Evolutionary conservation across 2,888 invertebrate genomes (phyloP).

Genomic region (Thereva nobilitata): DNA sequence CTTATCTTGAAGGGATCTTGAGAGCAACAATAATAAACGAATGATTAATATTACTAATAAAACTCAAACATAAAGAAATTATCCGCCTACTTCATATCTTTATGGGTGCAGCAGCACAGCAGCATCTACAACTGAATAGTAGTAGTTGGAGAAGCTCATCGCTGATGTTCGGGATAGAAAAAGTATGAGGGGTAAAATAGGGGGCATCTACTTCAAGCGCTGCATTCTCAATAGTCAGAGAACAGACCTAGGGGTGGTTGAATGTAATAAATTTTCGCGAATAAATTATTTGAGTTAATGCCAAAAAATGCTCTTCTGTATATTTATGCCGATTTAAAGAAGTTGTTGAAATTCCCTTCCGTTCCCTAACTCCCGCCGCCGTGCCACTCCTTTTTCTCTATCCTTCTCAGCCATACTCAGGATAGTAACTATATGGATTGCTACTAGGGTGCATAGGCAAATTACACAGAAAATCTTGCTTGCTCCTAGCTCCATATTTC

Average conservation of each 20-base stretch:
- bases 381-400: constrained; percentile 10
- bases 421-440: too few species aligned
- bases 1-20: background rate
- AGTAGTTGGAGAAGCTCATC: constrained; percentile 16
- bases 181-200: too few species aligned
- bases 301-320: constrained; percentile 28
- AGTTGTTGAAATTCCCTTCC: constrained; percentile 4
- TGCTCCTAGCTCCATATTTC: constrained; percentile 26
- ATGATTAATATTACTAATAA: constrained; percentile 24
- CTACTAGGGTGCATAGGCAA: constrained; percentile 8
- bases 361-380: background rate
- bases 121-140: constrained; percentile 4
- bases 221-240: background rate
- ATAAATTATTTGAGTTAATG: constrained; percentile 36
- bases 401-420: too few species aligned
- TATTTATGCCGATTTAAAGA: constrained; percentile 27
- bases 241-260: constrained; percentile 1
- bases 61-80: constrained; percentile 15
- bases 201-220: background rate
- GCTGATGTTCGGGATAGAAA: constrained; percentile 6
- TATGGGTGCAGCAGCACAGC: background rate
- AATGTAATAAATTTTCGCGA: constrained; percentile 28
- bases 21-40: constrained; percentile 24
- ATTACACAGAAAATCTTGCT: constrained; percentile 7
- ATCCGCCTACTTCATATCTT: constrained; percentile 32